These are phyloP conservation scores for Prionailurus viverrinus DNA, from an alignment of 2,113 vertebrate species.

Conservation along the genomic window DNA sequence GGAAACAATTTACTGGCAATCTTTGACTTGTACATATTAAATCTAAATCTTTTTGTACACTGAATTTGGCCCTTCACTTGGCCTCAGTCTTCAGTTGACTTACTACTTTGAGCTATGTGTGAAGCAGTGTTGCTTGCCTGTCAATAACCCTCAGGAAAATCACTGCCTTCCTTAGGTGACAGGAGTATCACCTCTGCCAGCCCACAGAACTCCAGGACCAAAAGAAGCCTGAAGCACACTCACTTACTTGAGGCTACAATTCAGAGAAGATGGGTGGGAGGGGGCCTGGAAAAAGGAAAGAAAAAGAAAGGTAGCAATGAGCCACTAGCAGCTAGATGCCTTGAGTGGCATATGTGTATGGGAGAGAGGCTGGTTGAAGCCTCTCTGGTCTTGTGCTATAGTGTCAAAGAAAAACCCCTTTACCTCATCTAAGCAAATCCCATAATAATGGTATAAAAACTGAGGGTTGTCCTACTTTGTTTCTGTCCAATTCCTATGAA, in stretches of 20 bases:
- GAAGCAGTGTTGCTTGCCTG: background rate
- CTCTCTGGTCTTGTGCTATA: background rate
- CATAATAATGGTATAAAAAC: background rate
- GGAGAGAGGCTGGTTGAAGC: background rate
- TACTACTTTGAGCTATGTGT: background rate
- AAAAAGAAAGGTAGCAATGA: background rate
- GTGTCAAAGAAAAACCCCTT: background rate
- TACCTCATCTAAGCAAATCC: background rate
- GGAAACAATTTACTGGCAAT: slow-evolving; percentile 41
- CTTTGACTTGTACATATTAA: slow-evolving; percentile 43
- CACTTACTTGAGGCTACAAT: background rate
- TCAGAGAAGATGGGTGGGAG: slow-evolving; percentile 21
- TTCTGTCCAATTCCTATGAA: slow-evolving; percentile 5
- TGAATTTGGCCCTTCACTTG: slow-evolving; percentile 35
- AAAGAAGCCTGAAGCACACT: slow-evolving; percentile 33
- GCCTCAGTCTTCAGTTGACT: slow-evolving; percentile 33
- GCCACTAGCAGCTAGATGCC: background rate
- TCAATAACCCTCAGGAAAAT: slow-evolving; percentile 15
- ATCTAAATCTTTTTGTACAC: background rate
- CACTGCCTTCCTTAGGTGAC: background rate
- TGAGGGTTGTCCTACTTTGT: slow-evolving; percentile 24
- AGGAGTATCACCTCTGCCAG: background rate
- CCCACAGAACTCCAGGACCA: background rate
- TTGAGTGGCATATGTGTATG: background rate
- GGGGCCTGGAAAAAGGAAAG: background rate